phyloP scores from a whole-genome alignment of 1,140 invertebrate species.

The Manduca sexta region DNA sequence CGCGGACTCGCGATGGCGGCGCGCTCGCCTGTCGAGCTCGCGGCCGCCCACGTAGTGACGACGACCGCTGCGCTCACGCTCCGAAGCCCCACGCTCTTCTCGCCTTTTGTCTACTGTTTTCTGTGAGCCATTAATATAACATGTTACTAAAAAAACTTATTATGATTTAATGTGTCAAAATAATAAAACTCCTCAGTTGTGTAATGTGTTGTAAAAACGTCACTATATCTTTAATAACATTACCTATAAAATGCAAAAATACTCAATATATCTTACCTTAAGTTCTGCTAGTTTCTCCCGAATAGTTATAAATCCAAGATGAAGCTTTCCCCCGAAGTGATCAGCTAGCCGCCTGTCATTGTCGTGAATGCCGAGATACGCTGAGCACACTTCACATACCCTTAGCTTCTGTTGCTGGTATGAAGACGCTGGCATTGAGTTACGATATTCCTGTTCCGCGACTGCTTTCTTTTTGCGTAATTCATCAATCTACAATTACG shows the following conservation, averaged over 20 bases:
- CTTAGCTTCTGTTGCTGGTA: constrained; percentile 98
- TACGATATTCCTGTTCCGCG: constrained; percentile 96
- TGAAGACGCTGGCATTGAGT: constrained; percentile 97
- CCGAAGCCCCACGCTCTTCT: constrained; percentile 78
- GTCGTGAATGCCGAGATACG: constrained; percentile 98
- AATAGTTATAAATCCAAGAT: constrained; percentile 98
- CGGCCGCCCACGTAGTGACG: constrained; percentile 80
- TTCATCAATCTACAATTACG: constrained; percentile 83
- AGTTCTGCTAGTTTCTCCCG: constrained; percentile 95
- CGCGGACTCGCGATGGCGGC: constrained; percentile 77
- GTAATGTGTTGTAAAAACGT: too few species aligned
- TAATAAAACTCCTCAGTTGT: too few species aligned
- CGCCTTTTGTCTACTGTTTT: constrained; percentile 80
- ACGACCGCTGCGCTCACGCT: constrained; percentile 76
- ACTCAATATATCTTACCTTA: constrained; percentile 76
- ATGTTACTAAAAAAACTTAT: too few species aligned
- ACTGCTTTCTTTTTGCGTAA: constrained; percentile 92
- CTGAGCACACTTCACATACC: constrained; percentile 98
- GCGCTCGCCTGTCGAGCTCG: constrained; percentile 78
- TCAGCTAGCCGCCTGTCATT: constrained; percentile 98
- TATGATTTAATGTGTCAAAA: too few species aligned
- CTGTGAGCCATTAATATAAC: constrained; percentile 24
- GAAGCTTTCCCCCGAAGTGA: constrained; percentile 99
- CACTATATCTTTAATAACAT: too few species aligned
- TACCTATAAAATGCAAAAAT: too few species aligned